Base-by-base conservation (phyloP, 2,113 vertebrate genomes). In the Pimephales promelas region DNA sequence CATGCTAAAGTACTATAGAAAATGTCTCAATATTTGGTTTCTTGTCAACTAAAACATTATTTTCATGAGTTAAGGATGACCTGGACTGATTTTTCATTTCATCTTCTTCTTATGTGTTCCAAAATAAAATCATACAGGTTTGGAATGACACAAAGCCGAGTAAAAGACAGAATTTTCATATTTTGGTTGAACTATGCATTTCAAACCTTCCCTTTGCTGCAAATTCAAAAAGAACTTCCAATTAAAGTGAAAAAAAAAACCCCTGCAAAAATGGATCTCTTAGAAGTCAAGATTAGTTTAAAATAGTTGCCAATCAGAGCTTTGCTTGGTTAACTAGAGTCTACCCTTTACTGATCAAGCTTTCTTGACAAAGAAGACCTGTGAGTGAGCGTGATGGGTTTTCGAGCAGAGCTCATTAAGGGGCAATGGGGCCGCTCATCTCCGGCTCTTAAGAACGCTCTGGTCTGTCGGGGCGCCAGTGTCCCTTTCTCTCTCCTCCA, bases 341-440 rank as follows among this genome's bases (percentile, higher is more conserved):
- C n/a, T 40, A 62, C 24, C 28, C 28, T 61, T 75, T 75, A 43
- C 49, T 59, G 47, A 83, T 81, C 61, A 76, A 26, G 45, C 82
- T 62, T 77, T 24, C 47, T 68, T 71, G 64, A 40, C 66, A 77
- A 28, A 79, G 52, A 79, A 43, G 59, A 43, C 34, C 79, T 78
- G 22, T 80, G 81, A 77, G 28, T 70, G 31, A 54, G 79, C 68
- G 26, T 61, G 16, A 83, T 62, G 62, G 26, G 22, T 81, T 73
- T 80, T 84, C 11, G 62, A 70, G 59, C 54, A 80, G 82, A 80
- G 81, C 59, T 84, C 72, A 86, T 80, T 74, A 83, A 81, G 85
- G 82, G 76, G 59, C 73, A 66, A 84, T 56, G 70, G 79, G 80
- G 54, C 61, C 79, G 52, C 73, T 84, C 86, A 79, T 87, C 79